Base-by-base conservation (phyloP, 2,113 vertebrate species). In the Oreotragus oreotragus region DNA sequence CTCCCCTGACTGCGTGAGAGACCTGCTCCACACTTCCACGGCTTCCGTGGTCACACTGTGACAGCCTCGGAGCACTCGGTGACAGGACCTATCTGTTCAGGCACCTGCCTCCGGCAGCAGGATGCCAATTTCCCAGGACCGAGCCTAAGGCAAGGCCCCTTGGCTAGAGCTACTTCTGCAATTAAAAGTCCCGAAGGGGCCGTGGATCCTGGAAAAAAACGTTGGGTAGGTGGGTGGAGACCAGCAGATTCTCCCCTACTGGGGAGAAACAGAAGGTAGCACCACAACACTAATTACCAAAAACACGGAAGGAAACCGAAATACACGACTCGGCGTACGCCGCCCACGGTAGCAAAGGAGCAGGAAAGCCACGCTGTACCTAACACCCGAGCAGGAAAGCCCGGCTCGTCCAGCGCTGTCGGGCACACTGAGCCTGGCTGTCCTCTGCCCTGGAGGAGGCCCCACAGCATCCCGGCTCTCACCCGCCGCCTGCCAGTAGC, bases 371-470 rank as follows among this genome's bases (percentile, higher is more conserved):
- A 6, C 73, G 55, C 21, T 0, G 12, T 1, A 45, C 14, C 33
- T 8, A 4, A 45, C 7, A 33, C 12, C 86, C 16, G 7, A 19
- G 45, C 64, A 15, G 25, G 7, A 70, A 27, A 30, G 33, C n/a
- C 19, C n/a, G 47, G 66, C 2, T 45, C 14, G 6, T 21, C 21
- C 19, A 2, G 11, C 8, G 1, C 3, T 39, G n/a, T 23, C 19
- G 11, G 8, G 27, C 45, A 55, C 39, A 7, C 10, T 4, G 30
- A 9, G 21, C 23, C 33, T 39, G 60, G 14, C 55, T 3, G 30
- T 11, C 49, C 43, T 6, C 14, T 1, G 12, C 64, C 12, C 9
- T 23, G 11, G 0, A 27, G 5, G 6, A 33, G 4, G 6, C 1
- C 2, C 2, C 27, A 30, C 30, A 51, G 49, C 89, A n/a, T 2